These are phyloP conservation scores for Apteryx owenii DNA, from an alignment of 2,113 vertebrate genomes.

Conservation along the genomic window DNA sequence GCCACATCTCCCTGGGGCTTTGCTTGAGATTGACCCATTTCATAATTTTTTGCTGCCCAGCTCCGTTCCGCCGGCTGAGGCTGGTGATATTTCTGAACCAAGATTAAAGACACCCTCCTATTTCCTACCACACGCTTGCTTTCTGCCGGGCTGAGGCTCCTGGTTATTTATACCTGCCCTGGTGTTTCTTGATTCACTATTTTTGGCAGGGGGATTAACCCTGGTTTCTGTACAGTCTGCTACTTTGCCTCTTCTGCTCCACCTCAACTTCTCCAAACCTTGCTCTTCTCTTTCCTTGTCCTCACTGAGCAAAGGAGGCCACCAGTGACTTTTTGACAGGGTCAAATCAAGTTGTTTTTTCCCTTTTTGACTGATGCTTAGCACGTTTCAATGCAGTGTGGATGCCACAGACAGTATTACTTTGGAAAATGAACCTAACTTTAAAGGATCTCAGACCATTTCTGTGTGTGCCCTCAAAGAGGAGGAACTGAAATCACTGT, in stretches of 20 bases:
- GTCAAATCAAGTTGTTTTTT: not conserved
- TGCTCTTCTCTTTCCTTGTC: not conserved
- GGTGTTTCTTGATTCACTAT: not conserved
- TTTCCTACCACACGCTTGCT: accelerated
- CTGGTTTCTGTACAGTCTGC: not conserved
- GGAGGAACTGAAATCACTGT: not conserved
- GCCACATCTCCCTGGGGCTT: not conserved
- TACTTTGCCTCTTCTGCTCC: not conserved
- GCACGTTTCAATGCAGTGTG: not conserved
- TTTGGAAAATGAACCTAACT: not conserved
- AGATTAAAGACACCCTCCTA: not conserved
- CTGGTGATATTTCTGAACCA: not conserved
- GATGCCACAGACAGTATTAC: not conserved
- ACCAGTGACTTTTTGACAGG: not conserved
- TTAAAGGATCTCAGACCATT: not conserved
- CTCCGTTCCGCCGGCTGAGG: accelerated
- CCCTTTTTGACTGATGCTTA: not conserved
- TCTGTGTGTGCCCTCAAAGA: not conserved
- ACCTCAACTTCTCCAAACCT: not conserved
- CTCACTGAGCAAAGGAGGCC: not conserved
- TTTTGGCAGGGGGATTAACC: not conserved
- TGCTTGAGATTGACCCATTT: not conserved
- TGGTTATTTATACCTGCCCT: not conserved
- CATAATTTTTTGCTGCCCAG: not conserved
- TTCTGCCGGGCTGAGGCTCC: not conserved